Conservation (phyloP, 2,113 vertebrate species). For the Tamias sibiricus region DNA sequence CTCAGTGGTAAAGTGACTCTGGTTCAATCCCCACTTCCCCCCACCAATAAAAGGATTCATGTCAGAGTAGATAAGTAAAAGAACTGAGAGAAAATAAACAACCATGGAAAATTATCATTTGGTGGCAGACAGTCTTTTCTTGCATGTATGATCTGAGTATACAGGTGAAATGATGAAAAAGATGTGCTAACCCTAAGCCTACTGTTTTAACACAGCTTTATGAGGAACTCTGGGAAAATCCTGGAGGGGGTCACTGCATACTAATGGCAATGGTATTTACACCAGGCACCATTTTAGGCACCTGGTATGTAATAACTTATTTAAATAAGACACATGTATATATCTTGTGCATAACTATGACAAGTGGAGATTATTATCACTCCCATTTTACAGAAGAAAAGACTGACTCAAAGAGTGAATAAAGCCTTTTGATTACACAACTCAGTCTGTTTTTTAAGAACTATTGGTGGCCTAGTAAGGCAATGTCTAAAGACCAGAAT, state of each 20-base stretch:
- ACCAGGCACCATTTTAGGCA: not conserved
- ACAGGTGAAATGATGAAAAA: not conserved
- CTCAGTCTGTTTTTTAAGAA: not conserved
- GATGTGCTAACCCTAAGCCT: not conserved
- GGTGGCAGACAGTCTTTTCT: not conserved
- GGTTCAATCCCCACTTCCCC: no score
- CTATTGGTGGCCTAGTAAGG: not conserved
- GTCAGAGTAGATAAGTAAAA: not conserved
- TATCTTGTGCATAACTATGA: not conserved
- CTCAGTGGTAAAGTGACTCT: no score
- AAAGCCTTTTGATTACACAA: slow-evolving; percentile 8
- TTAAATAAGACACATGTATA: not conserved
- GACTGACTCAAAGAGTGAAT: slow-evolving; percentile 30
- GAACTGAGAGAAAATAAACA: not conserved
- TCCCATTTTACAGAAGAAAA: not conserved
- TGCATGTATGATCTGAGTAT: not conserved
- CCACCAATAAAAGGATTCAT: not conserved
- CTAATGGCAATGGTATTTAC: not conserved
- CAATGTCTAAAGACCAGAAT: not conserved
- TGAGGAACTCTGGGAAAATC: not conserved
- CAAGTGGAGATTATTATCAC: not conserved
- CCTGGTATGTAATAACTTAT: not conserved
- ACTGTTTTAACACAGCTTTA: not conserved
- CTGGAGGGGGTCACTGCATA: not conserved
- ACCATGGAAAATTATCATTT: not conserved